phyloP scores from a whole-genome alignment of 2,113 vertebrate species.

The Toxotes jaculatrix region DNA sequence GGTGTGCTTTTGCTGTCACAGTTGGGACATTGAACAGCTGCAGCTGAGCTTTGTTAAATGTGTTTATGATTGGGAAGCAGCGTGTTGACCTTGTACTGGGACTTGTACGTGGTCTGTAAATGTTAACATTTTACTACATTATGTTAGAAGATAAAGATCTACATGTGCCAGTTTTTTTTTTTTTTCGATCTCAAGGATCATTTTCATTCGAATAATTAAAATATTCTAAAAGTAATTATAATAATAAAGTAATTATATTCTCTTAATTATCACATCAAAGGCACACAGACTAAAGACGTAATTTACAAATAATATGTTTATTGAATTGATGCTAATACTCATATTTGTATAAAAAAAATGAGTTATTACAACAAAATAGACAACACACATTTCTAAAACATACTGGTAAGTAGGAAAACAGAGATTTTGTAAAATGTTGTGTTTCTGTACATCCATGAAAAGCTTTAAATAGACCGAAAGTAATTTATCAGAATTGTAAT shows the following conservation, averaged over 20 bases:
- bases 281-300: not conserved
- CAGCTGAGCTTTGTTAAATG: not conserved
- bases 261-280: not conserved
- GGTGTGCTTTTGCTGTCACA: not conserved
- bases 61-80: conserved; percentile 14
- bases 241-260: not conserved
- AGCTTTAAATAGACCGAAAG: not conserved
- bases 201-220: not conserved
- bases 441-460: not conserved
- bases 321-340: not conserved
- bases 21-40: conserved; percentile 19
- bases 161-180: not conserved
- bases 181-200: not conserved
- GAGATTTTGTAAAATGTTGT: not conserved
- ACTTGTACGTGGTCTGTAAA: not conserved
- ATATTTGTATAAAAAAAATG: not conserved
- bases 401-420: not conserved
- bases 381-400: not conserved
- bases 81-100: conserved; percentile 2
- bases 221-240: not conserved
- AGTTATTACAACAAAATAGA: not conserved
- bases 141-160: not conserved
- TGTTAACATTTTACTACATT: conserved; percentile 18
- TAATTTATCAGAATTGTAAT: not conserved
- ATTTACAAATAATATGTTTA: conserved; percentile 24